Conservation (phyloP, 2,797 vertebrate species). For the Euthynnus affinis region DNA sequence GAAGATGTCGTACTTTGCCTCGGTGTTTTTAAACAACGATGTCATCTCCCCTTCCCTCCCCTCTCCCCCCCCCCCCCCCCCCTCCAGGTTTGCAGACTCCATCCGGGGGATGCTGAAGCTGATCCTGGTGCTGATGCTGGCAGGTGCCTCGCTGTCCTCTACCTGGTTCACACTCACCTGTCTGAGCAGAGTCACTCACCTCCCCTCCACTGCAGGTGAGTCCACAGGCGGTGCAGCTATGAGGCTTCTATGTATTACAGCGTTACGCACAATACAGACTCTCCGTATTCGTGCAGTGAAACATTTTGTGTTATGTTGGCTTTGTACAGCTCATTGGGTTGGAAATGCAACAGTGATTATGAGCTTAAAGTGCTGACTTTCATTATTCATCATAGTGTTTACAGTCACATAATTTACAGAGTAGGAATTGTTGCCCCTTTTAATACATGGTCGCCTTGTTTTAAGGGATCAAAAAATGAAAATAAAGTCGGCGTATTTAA, state of each 20-base stretch:
- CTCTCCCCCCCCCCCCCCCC: background rate
- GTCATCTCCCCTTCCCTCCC: too few relatives aligned
- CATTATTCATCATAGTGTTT: too few relatives aligned
- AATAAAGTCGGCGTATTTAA: too few relatives aligned
- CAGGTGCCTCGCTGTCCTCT: conserved; percentile 93
- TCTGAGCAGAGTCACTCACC: conserved; percentile 92
- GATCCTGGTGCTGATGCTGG: conserved; percentile 96
- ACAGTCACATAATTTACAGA: too few relatives aligned
- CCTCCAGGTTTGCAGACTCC: conserved; percentile 95
- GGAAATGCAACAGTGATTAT: too few relatives aligned
- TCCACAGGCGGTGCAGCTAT: conserved; percentile 5
- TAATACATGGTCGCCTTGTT: background rate
- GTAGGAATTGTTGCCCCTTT: background rate
- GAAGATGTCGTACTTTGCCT: background rate
- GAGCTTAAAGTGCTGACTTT: too few relatives aligned
- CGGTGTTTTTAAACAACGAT: background rate
- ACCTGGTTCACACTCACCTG: conserved; percentile 99
- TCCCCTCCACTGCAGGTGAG: conserved; percentile 96
- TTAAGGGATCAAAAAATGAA: background rate
- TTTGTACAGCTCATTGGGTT: too few relatives aligned
- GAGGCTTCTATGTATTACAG: background rate
- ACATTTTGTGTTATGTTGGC: too few relatives aligned
- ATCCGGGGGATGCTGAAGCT: conserved; percentile 98
- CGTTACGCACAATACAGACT: too few relatives aligned
- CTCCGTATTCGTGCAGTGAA: too few relatives aligned